Evolutionary conservation across 2,888 invertebrate species (phyloP), one percentile per base, ranked within the genome.

Genomic region (Thalpophila matura): DNA sequence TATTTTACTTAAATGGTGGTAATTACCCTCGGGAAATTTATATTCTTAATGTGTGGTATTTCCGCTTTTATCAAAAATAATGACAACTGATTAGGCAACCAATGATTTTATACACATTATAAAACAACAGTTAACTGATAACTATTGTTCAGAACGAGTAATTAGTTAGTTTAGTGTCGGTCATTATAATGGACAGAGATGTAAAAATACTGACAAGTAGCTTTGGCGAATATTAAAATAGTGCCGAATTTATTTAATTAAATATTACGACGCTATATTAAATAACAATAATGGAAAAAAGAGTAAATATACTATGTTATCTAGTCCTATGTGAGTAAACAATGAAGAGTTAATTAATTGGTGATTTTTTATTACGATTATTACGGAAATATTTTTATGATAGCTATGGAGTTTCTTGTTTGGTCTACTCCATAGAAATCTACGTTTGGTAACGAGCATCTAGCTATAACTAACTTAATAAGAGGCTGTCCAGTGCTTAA

Each of bases 281-380:
- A 26, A 14, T 43, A 27, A 45, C 47, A 37, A 68, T 71, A 46
- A n/a, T 31, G n/a, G 6, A 5, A 10, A 64, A n/a, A 33, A 35
- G 0, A n/a, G 27, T 4, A 1, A 47, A 22, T 33, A n/a, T 50
- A 29, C 20, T 27, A 29, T 63, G 20, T 27, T 58, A n/a, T 16
- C n/a, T 70, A 6, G 9, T 53, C 12, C 1, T 70, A 29, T 3
- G 69, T 69, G 38, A 69, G 69, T 72, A 9, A 47, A 1, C 1
- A 18, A 18, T 22, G 1, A 18, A 16, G 12, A 10, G 14, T 29
- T 9, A 7, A 4, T 18, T 24, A 1, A 24, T 35, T 45, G 14
- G 1, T 24, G 3, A n/a, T n/a, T n/a, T n/a, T n/a, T n/a, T n/a
- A n/a, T n/a, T n/a, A n/a, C n/a, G n/a, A n/a, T n/a, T n/a, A n/a